Evolutionary conservation across 1,140 invertebrate genomes (phyloP), one percentile per base, ranked within the genome.

Genomic region (Ganaspis sp.): DNA sequence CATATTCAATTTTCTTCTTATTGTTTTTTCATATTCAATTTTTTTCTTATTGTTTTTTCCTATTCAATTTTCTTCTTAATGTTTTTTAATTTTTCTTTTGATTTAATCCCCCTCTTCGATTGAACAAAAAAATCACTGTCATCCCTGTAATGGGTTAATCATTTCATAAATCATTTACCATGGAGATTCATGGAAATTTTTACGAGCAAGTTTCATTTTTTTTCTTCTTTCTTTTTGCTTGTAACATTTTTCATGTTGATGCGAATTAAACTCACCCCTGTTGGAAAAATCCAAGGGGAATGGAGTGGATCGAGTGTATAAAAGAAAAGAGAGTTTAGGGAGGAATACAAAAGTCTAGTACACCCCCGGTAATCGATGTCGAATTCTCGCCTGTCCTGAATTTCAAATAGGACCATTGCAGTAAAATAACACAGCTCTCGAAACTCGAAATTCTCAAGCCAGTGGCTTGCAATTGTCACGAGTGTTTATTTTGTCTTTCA

Each of bases 301-400:
- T n/a, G 58, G 15, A 64, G 26, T 64, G 21, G 4, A 64, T 15
- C 12, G 5, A 29, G 19, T 23, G 21, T 58, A 9, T 11, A 26
- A 58, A 58, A 58, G 21, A 58, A 29, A 29, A 4, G 11, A 29
- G 12, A n/a, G 12, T 49, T 45, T 17, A 64, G 26, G 23, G 58
- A n/a, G 23, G 26, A 64, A 64, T 64, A 29, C 12, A 29, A 29
- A 29, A 64, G 15, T 29, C 12, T 64, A 11, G 58, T 15, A 29
- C 23, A 26, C 58, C 26, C 11, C 15, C 15, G 58, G 23, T 64
- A 64, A 64, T 64, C 12, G 58, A 64, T 64, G 58, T 29, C 26
- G 58, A 64, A 64, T 64, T 64, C 23, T 12, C 58, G 58, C 58
- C 58, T 64, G 58, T 26, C 12, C 58, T 64, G 58, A 64, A 64